Conservation (phyloP, 2,888 invertebrate species). For the Philhelius pedissequus region DNA sequence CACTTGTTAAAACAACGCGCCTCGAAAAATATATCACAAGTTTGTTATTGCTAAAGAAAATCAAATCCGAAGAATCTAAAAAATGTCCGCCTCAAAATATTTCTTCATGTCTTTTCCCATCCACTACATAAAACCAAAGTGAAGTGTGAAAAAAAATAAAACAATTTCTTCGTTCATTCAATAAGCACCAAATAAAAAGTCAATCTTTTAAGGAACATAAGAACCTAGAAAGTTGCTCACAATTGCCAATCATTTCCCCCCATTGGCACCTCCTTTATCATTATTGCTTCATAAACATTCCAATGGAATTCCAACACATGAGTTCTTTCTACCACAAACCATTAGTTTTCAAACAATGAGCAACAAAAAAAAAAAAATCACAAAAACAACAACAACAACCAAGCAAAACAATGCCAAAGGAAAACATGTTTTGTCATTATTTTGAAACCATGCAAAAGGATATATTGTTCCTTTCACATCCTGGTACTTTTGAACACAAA, state of each 20-base stretch:
- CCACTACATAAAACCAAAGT: not conserved
- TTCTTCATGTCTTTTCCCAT: not conserved
- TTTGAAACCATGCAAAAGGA: conserved; percentile 33
- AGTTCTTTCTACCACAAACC: conserved; percentile 30
- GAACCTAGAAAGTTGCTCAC: conserved; percentile 2
- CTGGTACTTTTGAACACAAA: conserved; percentile 17
- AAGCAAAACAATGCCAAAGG: conserved; percentile 28
- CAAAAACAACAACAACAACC: conserved; percentile 9
- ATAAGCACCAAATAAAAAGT: conserved; percentile 1
- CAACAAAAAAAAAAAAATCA: not conserved
- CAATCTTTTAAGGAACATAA: conserved; percentile 1
- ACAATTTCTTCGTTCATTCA: not conserved
- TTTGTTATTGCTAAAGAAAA: not conserved
- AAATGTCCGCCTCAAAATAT: not conserved
- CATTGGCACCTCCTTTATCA: conserved; percentile 48
- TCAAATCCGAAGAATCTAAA: not conserved
- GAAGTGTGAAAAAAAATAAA: not conserved
- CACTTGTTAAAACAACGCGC: too few relatives aligned
- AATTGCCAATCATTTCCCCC: conserved; percentile 55
- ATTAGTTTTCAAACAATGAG: conserved; percentile 53
- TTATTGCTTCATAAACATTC: conserved; percentile 38
- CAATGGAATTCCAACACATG: conserved; percentile 15
- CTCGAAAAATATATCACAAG: too few relatives aligned
- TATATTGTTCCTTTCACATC: conserved; percentile 37
- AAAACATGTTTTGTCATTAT: conserved; percentile 51